Percentiles rank a stretch among this genome's conserved stretches.
These are phyloP conservation scores for Callionymus lyra DNA, from an alignment of 2,113 vertebrate genomes.

Conservation along the genomic window DNA sequence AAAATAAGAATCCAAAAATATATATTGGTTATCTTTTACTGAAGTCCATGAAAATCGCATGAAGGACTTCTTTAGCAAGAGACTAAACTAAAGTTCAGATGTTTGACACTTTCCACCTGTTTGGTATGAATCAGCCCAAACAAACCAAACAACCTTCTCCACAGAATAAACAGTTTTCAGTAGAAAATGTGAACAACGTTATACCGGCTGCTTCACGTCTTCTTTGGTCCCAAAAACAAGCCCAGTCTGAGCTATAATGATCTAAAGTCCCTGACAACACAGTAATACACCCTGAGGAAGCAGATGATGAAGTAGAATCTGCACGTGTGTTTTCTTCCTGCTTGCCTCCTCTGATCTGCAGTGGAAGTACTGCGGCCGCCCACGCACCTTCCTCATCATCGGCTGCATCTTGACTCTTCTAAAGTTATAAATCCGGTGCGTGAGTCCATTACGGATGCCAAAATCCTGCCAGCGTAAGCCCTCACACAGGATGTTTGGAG, in stretches of 20 bases:
- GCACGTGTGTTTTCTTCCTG: constrained; percentile 25
- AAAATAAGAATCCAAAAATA: constrained; percentile 39
- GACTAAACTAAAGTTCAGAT: constrained; percentile 5
- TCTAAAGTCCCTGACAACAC: constrained; percentile 18
- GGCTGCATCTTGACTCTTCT: constrained; percentile 55
- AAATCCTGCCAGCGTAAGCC: constrained; percentile 44
- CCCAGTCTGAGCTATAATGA: constrained; percentile 26
- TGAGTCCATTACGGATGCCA: constrained; percentile 55
- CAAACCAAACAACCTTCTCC: constrained; percentile 18
- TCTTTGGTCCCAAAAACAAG: constrained; percentile 20
- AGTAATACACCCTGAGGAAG: constrained; percentile 9
- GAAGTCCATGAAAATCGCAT: constrained; percentile 15
- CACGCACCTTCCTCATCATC: constrained; percentile 56
- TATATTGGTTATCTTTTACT: constrained; percentile 38
- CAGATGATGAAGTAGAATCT: constrained; percentile 21
- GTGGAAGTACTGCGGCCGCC: constrained; percentile 51
- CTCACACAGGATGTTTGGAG: constrained; percentile 40
- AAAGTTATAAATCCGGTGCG: constrained; percentile 45
- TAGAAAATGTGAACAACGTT: constrained; percentile 31
- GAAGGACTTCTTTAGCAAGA: constrained; percentile 18
- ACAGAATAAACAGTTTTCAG: constrained; percentile 15
- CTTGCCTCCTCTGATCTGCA: constrained; percentile 54
- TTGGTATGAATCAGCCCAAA: constrained; percentile 21
- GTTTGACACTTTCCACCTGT: constrained; percentile 19
- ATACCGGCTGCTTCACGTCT: constrained; percentile 23